Evolutionary conservation across 2,113 vertebrate genomes (phyloP).

Genomic region (Lepisosteus oculatus): DNA sequence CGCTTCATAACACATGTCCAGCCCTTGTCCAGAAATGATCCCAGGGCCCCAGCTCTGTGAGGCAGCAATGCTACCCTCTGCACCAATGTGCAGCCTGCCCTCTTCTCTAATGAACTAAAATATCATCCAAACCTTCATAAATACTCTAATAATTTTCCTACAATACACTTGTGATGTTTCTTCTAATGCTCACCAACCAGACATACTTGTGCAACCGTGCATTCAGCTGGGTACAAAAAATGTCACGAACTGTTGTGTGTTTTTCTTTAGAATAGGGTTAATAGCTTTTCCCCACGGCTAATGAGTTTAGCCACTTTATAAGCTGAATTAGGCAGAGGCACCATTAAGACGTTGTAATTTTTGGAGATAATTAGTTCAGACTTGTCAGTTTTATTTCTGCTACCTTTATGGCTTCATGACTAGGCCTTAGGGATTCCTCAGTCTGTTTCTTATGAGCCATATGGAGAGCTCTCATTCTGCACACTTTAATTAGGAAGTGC

Average conservation of each 20-base stretch:
- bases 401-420: conserved; percentile 56
- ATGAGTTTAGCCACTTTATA: conserved; percentile 48
- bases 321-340: conserved; percentile 33
- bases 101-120: too few relatives aligned
- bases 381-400: conserved; percentile 70
- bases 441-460: conserved; percentile 34
- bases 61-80: too few relatives aligned
- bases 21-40: too few relatives aligned
- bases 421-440: conserved; percentile 53
- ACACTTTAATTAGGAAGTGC: conserved; percentile 27
- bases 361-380: conserved; percentile 68
- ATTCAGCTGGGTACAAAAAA: too few relatives aligned
- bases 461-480: conserved; percentile 7
- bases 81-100: too few relatives aligned
- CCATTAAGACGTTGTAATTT: conserved; percentile 73
- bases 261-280: conserved; percentile 32
- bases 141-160: too few relatives aligned
- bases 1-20: too few relatives aligned
- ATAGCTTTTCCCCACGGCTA: conserved; percentile 32
- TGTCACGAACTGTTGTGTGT: not conserved
- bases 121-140: too few relatives aligned
- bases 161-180: too few relatives aligned
- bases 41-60: too few relatives aligned
- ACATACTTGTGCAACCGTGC: too few relatives aligned
- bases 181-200: too few relatives aligned